Evolutionary conservation across 1,140 invertebrate genomes (phyloP), one percentile per base, ranked within the genome.

Genomic region (Adoxophyes honmai): DNA sequence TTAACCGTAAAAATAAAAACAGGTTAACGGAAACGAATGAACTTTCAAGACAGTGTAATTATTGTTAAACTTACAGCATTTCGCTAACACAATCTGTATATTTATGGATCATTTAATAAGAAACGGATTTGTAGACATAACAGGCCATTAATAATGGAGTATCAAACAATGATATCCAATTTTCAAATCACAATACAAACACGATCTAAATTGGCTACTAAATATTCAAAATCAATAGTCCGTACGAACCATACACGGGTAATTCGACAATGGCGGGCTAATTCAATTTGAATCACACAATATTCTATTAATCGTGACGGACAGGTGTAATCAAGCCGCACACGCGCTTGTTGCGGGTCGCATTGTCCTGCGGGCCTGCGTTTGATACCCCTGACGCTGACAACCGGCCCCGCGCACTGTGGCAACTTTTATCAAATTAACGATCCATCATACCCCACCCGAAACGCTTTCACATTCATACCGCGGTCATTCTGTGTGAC

Each of bases 211-310:
- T 87, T 87, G 81, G 70, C 73, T 84, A 78, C 79, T 84, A 87
- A 87, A 85, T 87, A 87, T 87, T 87, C 84, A 87, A 77, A 82
- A 84, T 62, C 81, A 78, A 84, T 84, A 79, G 73, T 73, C 77
- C 67, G 64, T 78, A 81, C 64, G 79, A 78, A 82, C 76, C 75
- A 75, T 75, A 84, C 80, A 77, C 71, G 65, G 70, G 68, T 77
- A 80, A 81, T 81, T 70, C 80, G 68, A 84, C 84, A 87, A 86
- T 82, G 79, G 73, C 62, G 63, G 63, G 62, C 76, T 84, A 86
- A 86, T 87, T 83, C 81, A 84, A 86, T 86, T 84, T 84, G 78
- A 83, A 81, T 87, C 81, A 80, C 76, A 87, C 84, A 84, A 81
- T 84, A 87, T 87, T 86, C 78, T 86, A 86, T 86, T 82, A 86